Base-by-base conservation (phyloP, 1,140 invertebrate genomes). In the Formica exsecta region DNA sequence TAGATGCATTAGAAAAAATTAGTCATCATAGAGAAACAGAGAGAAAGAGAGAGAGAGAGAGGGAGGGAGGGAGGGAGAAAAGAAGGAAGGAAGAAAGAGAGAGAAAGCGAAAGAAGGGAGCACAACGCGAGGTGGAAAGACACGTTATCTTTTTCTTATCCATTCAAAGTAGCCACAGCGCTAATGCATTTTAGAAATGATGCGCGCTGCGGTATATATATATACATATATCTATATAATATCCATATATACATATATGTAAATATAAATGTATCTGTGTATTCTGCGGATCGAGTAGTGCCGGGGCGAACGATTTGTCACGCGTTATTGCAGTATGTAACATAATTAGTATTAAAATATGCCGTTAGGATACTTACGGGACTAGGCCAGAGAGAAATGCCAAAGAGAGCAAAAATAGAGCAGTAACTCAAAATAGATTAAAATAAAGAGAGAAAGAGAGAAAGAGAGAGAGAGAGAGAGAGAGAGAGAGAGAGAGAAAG, bases 401-500 rank as follows among this genome's bases (percentile, higher is more conserved):
- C 16, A 36, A 51, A 75, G 51, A 80, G n/a, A 71, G 48, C 62
- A 29, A 57, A 22, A 75, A 62, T 51, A 38, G 71, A 62, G 65
- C 54, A 87, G 61, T 57, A 76, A 85, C 29, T 74, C 19, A 51
- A 61, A 89, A 80, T 64, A 73, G 84, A 80, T 66, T 51, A 84
- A 81, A 75, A 13, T 71, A 66, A 77, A 70, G 65, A 73, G 48
- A 66, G 41, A 74, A 64, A 88, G 57, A 80, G 4, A 84, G 36
- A 85, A 71, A 70, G 11, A 61, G 68, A 79, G 16, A 64, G 62
- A 79, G 22, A 62, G 65, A 54, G 44, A 83, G 59, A 48, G 51
- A 84, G 36, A 65, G 25, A 88, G 91, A 76, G 66, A 85, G 68
- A 86, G 65, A 90, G 80, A 71, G 84, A 71, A 22, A 22, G 22